These are phyloP conservation scores for Leucoptera coffeella DNA, from an alignment of 2,888 invertebrate species.

Conservation along the genomic window DNA sequence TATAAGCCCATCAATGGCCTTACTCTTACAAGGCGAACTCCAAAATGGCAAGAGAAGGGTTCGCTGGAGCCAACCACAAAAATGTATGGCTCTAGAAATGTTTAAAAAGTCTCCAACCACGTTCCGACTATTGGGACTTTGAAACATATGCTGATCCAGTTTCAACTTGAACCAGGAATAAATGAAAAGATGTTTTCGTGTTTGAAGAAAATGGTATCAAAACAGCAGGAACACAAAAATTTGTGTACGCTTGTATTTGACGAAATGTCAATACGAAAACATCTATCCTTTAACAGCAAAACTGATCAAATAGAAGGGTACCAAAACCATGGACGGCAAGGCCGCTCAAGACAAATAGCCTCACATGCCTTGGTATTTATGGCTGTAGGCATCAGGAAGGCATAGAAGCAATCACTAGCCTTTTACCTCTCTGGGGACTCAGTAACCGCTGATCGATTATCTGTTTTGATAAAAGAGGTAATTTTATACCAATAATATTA, in stretches of 20 bases:
- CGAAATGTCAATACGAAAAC: too few relatives aligned
- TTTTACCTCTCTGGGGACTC: too few relatives aligned
- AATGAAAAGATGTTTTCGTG: constrained; percentile 2
- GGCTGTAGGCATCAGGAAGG: constrained; percentile 1
- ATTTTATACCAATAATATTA: too few relatives aligned
- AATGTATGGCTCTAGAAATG: not conserved
- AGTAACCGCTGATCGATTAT: not conserved
- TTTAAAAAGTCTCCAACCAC: constrained; percentile 1
- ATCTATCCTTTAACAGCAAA: too few relatives aligned
- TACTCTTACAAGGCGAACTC: constrained; percentile 1
- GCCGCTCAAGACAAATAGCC: not conserved
- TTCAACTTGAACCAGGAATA: not conserved
- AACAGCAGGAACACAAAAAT: constrained; percentile 3
- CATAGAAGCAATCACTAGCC: constrained; percentile 1
- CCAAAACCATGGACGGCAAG: constrained; percentile 5
- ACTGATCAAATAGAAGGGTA: constrained; percentile 4
- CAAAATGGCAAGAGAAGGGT: constrained; percentile 1
- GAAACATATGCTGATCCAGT: constrained; percentile 1
- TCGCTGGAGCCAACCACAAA: constrained; percentile 1
- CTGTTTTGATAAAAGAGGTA: not conserved
- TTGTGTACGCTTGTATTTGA: too few relatives aligned
- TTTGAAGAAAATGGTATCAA: constrained; percentile 4
- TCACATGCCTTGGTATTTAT: constrained; percentile 3
- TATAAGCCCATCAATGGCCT: not conserved
- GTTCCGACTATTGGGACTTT: constrained; percentile 1